Base-by-base conservation (phyloP, 1,140 invertebrate genomes). In the Drosophila pruinosa region DNA sequence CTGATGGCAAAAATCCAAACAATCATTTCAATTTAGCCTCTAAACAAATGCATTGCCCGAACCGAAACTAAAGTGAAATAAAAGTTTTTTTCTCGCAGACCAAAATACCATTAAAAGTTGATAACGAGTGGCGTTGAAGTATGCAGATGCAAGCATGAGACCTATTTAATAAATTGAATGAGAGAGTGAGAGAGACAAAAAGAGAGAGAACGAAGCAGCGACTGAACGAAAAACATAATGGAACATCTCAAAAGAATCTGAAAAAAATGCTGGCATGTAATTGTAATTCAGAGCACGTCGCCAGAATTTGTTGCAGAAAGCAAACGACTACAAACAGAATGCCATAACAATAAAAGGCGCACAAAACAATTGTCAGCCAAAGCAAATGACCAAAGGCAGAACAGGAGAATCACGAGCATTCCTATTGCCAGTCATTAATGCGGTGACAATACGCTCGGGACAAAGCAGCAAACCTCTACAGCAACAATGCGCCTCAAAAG, bases 211-310 rank as follows among this genome's bases (percentile, higher is more conserved):
- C n/a, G n/a, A n/a, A n/a, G n/a, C n/a, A n/a, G n/a, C n/a, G n/a
- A n/a, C n/a, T n/a, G 22, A n/a, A 43, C n/a, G 17, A 31, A 47
- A 45, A 45, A 38, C 26, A 63, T 38, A 69, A 63, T 69, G 58
- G 39, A 53, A 62, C 36, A 75, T 43, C 65, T 72, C 38, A 57
- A 57, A 58, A 68, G 43, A 73, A 73, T 64, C 59, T 54, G 36
- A 2, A 22, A 64, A 34, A 72, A 78, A 68, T 76, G 65, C 48
- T 67, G 72, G 45, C 63, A 64, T 67, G 57, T 89, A 78, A 89
- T 88, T 89, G 74, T 78, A 63, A 88, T 88, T 88, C 83, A 89
- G 78, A 76, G 78, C 83, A 88, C 83, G 78, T 88, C 65, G 67
- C n/a, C 52, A 45, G 71, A 88, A 78, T 88, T 88, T 88, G 71